Base-by-base conservation (phyloP, 2,113 vertebrate species). In the Raphicerus campestris region DNA sequence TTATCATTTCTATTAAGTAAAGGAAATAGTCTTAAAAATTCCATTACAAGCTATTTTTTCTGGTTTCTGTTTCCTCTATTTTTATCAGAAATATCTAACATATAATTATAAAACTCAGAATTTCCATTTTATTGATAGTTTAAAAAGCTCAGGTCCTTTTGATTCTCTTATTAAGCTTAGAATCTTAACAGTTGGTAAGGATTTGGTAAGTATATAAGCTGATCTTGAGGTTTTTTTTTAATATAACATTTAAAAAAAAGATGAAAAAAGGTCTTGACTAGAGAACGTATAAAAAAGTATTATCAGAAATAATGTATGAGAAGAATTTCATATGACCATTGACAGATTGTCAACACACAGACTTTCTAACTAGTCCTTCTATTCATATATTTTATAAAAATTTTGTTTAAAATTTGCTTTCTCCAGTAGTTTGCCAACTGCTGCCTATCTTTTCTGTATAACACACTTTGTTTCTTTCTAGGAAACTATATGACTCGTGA, bases 1-100 rank as follows among this genome's bases (percentile, higher is more conserved):
- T 87, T 45, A 73, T 86, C 20, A 82, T 90, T 75, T 91, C 14
- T 66, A 32, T 22, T 35, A 81, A 96, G 49, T 61, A 82, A 91
- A 95, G n/a, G n/a, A 87, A 94, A 2, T 66, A 93, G 39, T 63
- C 22, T 93, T 87, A 35, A 51, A 93, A 94, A 45, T 93, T 94
- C n/a, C 30, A 87, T 75, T 89, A 45, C 20, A 87, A 77, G 28
- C 6, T 86, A 5, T n/a, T 81, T 35, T 32, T 61, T 58, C 24
- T 47, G 66, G 32, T 55, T 89, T 89, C 17, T 94, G 20, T 83
- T 56, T 53, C 63, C 66, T 70, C 10, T 16, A 6, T 93, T 42
- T 82, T 93, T 88, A 83, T 4, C 22, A 92, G 35, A 92, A 89
- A 70, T 60, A 89, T 47, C 45, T 89, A 89, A 83, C 11, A 49